phyloP scores from a whole-genome alignment of 2,888 invertebrate species.

The Camptogramma bilineatum region DNA sequence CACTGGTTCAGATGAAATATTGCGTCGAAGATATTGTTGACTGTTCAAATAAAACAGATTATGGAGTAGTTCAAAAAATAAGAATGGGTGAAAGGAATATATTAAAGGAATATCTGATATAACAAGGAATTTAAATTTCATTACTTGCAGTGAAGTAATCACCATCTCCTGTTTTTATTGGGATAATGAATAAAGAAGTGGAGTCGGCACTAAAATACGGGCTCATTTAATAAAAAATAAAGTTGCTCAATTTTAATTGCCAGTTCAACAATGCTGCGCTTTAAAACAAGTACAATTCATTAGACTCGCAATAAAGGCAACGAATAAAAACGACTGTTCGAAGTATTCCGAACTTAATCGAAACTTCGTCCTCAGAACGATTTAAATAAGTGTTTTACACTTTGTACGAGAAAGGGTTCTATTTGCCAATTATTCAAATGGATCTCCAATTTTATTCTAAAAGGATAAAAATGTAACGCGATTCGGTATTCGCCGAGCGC shows the following conservation, averaged over 20 bases:
- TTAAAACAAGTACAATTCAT: slow-evolving; percentile 74
- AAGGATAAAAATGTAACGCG: slow-evolving; percentile 64
- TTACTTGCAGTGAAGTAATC: no score
- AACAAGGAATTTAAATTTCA: no score
- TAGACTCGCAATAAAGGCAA: slow-evolving; percentile 69
- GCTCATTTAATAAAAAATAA: no score
- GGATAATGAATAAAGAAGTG: not conserved
- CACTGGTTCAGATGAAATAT: no score
- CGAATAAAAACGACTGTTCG: slow-evolving; percentile 55
- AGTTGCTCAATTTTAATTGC: slow-evolving; percentile 11
- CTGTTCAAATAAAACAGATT: no score
- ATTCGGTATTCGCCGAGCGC: slow-evolving; percentile 62
- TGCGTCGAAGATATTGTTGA: no score
- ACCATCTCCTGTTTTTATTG: no score
- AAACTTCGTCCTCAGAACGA: slow-evolving; percentile 51
- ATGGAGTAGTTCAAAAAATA: no score
- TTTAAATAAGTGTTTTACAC: slow-evolving; percentile 59
- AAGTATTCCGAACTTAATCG: slow-evolving; percentile 50
- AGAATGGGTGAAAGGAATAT: no score
- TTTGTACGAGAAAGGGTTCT: slow-evolving; percentile 58
- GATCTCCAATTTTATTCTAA: slow-evolving; percentile 60
- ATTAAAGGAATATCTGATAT: no score
- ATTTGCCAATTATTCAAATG: slow-evolving; percentile 69
- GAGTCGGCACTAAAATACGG: no score
- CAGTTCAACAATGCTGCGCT: slow-evolving; percentile 36